phyloP scores from a whole-genome alignment of 2,797 vertebrate species.

The Syndactyla subalaris region DNA sequence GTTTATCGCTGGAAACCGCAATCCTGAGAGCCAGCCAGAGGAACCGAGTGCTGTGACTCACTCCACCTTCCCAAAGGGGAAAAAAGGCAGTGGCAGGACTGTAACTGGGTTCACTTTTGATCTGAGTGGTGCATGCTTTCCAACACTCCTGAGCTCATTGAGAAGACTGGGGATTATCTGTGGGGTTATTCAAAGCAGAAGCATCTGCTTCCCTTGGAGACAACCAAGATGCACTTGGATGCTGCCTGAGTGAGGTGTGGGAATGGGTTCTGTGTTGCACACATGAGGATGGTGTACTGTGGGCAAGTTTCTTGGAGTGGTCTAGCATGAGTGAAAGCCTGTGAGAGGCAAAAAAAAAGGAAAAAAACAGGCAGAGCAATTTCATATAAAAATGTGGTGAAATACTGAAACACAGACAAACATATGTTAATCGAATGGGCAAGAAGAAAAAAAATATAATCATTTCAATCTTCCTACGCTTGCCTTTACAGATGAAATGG shows the following conservation, averaged over 20 bases:
- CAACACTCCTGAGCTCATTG: not conserved
- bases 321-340: not conserved
- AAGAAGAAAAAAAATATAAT: slow-evolving; percentile 15
- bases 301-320: not conserved
- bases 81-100: not conserved
- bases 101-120: not conserved
- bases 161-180: not conserved
- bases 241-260: not conserved
- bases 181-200: not conserved
- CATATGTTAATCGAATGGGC: slow-evolving; percentile 41
- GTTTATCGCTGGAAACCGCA: slow-evolving; percentile 61
- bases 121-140: not conserved
- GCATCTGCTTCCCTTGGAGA: not conserved
- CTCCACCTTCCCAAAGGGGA: not conserved
- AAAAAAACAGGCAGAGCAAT: not conserved
- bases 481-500: slow-evolving; percentile 35
- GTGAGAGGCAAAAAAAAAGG: not conserved
- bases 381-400: slow-evolving; percentile 18
- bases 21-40: slow-evolving; percentile 8
- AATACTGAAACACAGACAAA: slow-evolving; percentile 33
- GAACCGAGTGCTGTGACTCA: not conserved
- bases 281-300: not conserved
- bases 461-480: slow-evolving; percentile 12
- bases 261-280: not conserved
- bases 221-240: accelerated